A percentile compares a stretch with the other conserved stretches of the same genome.
Evolutionary conservation across 2,888 invertebrate species (phyloP).

Genomic region (Erebia epiphron): DNA sequence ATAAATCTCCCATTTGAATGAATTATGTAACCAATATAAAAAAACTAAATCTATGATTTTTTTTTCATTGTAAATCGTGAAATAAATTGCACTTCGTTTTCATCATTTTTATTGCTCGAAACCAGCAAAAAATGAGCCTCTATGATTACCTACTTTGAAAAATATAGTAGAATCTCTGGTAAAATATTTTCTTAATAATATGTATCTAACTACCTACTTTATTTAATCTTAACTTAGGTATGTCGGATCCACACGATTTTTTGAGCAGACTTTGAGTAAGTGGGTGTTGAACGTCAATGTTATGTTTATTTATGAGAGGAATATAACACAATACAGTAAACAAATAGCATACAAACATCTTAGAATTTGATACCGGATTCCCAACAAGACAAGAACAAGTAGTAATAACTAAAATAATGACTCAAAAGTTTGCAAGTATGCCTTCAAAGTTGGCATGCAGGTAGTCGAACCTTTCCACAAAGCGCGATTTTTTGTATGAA

Average conservation of each 20-base stretch:
- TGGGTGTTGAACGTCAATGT: no score
- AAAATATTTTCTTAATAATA: no score
- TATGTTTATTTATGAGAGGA: no score
- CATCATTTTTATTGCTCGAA: background rate
- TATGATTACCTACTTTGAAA: no score
- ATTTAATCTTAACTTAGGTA: no score
- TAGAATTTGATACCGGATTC: background rate
- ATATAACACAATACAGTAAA: background rate
- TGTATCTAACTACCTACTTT: no score
- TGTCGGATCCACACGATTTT: no score
- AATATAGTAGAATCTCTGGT: no score
- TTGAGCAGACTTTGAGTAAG: no score
- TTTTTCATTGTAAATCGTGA: background rate
- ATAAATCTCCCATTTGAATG: constrained; percentile 8
- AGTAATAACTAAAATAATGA: constrained; percentile 27
- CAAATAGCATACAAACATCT: background rate
- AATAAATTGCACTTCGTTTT: background rate
- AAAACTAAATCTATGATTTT: background rate
- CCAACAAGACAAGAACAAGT: background rate
- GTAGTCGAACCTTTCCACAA: constrained; percentile 69
- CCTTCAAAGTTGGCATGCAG: constrained; percentile 57
- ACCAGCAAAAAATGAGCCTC: background rate
- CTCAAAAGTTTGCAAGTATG: constrained; percentile 41
- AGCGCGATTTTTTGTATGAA: constrained; percentile 59
- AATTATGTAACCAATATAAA: background rate